Evolutionary conservation across 2,113 vertebrate genomes (phyloP).

Genomic region (Leucopternis melanops): DNA sequence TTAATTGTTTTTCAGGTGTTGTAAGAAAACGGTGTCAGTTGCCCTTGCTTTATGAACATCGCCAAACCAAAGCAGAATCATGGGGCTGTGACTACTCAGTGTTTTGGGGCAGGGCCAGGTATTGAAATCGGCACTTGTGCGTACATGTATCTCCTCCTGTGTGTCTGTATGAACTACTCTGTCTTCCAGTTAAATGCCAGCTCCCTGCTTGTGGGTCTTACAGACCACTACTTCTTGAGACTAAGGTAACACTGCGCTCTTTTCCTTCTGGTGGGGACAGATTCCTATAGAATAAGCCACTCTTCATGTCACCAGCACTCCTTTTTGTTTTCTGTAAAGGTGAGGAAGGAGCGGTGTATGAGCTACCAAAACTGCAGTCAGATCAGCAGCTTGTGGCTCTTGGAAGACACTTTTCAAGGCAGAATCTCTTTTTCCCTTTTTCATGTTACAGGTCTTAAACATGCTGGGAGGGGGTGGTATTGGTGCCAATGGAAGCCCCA

Average conservation of each 20-base stretch:
- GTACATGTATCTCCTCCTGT: rapidly evolving
- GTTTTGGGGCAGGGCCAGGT: background rate
- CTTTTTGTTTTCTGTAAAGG: background rate
- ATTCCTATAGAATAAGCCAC: background rate
- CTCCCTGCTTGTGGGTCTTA: background rate
- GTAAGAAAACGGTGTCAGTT: background rate
- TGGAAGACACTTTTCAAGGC: background rate
- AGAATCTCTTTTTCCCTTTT: background rate
- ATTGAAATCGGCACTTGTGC: background rate
- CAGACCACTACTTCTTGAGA: background rate
- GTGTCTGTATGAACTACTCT: background rate
- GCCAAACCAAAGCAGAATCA: background rate
- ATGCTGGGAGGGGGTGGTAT: background rate
- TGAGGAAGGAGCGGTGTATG: background rate
- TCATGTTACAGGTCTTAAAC: background rate
- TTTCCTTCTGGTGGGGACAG: background rate
- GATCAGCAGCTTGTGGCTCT: background rate
- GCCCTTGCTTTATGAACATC: background rate
- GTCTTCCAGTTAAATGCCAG: background rate
- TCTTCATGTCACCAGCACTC: background rate
- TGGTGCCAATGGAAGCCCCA: background rate
- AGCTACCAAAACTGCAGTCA: background rate
- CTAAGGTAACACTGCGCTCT: too few species aligned
- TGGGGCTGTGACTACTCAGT: background rate
- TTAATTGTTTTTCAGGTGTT: background rate